Conservation (phyloP, 2,797 vertebrate genomes). For the Gallinago stenura region DNA sequence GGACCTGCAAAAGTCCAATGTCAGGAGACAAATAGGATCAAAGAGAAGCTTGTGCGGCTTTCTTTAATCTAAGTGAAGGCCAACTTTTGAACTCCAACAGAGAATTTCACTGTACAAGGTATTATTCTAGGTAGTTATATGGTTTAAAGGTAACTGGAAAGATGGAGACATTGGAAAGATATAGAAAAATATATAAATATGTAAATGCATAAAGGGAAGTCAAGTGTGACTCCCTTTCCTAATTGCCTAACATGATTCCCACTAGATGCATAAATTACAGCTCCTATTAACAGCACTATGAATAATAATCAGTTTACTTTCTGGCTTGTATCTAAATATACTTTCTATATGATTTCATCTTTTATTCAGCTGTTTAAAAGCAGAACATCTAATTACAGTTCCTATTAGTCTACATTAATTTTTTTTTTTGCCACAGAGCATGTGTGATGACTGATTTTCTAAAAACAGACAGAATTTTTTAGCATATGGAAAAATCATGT, state of each 20-base stretch:
- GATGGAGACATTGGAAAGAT: constrained; percentile 37
- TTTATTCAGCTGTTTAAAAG: constrained; percentile 86
- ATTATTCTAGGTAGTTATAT: constrained; percentile 25
- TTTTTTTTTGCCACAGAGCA: constrained; percentile 73
- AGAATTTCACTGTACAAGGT: not conserved
- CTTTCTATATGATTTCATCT: constrained; percentile 87
- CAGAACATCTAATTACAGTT: constrained; percentile 85
- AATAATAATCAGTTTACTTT: constrained; percentile 87
- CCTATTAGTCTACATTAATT: constrained; percentile 81
- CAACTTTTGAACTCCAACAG: not conserved
- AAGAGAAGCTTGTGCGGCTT: not conserved
- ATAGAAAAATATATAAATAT: constrained; percentile 74
- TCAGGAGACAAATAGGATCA: not conserved
- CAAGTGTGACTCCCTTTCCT: constrained; percentile 79
- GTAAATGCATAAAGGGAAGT: constrained; percentile 76
- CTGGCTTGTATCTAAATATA: constrained; percentile 85
- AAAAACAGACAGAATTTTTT: constrained; percentile 80
- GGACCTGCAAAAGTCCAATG: not conserved
- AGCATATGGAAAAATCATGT: constrained; percentile 84
- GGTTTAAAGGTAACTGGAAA: constrained; percentile 56
- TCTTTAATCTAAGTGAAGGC: constrained; percentile 13
- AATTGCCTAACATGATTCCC: constrained; percentile 82
- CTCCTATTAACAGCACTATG: constrained; percentile 81
- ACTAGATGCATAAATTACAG: constrained; percentile 83
- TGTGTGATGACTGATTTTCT: constrained; percentile 82